Base-by-base conservation (phyloP, 2,888 invertebrate species). In the Polydrusus cervinus region DNA sequence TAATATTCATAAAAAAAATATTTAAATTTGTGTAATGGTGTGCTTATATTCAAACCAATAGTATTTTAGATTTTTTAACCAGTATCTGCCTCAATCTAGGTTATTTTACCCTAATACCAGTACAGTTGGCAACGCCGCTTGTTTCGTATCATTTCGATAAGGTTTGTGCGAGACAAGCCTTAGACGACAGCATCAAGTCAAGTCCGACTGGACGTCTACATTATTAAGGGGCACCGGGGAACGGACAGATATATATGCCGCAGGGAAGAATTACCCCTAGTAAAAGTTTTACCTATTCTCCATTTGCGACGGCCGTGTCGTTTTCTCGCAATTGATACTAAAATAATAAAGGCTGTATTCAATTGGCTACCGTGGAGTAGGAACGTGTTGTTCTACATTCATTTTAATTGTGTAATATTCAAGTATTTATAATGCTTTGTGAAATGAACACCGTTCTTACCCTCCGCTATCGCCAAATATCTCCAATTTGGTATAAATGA, bases 201-300 rank as follows among this genome's bases (percentile, higher is more conserved):
- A 77, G 43, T 34, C 55, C 78, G 82, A 81, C 83, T 82, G 83
- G 83, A 83, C 84, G 82, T 81, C 80, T 85, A 83, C 84, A 85
- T 85, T 85, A 84, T 85, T 85, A 82, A 85, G 81, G 79, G 75
- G 78, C 80, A 80, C 79, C 80, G 65, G 79, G 80, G 81, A 81
- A 81, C 73, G 76, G 78, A 78, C 55, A 70, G 72, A 70, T 78
- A 82, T 80, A 80, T 79, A 79, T 64, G 69, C 84, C 83, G 78
- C 71, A 76, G 85, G 84, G 84, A 84, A 83, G 84, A 85, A 86
- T 85, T 86, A 84, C 85, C 81, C 82, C 81, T 80, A 81, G 82
- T 85, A 82, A 85, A 86, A 86, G 81, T 85, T 85, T 85, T 82
- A 86, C 82, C 81, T 80, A 79, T 77, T 74, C 82, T 60, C 80